Conservation (phyloP, 2,888 invertebrate genomes). For the Disparrhopalites patrizii region DNA sequence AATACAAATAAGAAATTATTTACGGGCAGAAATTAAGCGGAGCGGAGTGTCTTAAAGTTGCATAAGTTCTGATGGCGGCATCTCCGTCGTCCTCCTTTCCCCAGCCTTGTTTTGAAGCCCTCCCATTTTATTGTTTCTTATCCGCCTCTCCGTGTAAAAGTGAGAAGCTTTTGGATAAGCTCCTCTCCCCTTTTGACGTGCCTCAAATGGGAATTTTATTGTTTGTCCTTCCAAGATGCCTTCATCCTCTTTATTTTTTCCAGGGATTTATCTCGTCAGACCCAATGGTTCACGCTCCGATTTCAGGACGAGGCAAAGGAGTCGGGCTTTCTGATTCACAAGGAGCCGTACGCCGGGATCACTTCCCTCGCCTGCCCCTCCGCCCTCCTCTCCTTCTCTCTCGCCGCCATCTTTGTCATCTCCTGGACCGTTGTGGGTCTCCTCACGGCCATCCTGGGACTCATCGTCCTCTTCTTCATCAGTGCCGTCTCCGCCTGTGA, state of each 20-base stretch:
- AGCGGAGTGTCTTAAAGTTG: too few relatives aligned
- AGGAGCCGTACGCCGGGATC: constrained; percentile 49
- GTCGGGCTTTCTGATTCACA: constrained; percentile 59
- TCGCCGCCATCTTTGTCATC: constrained; percentile 44
- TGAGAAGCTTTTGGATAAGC: too few relatives aligned
- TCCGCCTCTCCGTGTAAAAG: too few relatives aligned
- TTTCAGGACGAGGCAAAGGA: constrained; percentile 67
- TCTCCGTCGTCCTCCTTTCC: too few relatives aligned
- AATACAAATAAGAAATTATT: too few relatives aligned
- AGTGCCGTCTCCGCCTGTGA: constrained; percentile 49
- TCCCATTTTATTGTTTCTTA: too few relatives aligned
- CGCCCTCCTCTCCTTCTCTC: constrained; percentile 50
- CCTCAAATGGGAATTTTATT: not conserved
- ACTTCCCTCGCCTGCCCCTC: constrained; percentile 52
- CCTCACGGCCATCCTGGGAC: constrained; percentile 50
- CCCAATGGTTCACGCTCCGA: constrained; percentile 61
- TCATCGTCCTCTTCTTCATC: constrained; percentile 50
- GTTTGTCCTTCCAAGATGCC: constrained; percentile 27
- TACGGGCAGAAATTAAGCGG: too few relatives aligned
- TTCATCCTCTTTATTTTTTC: too few relatives aligned
- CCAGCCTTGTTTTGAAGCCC: too few relatives aligned
- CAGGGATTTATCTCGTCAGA: constrained; percentile 65
- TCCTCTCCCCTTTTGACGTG: not conserved
- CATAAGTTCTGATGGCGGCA: too few relatives aligned
- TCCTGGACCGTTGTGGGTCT: constrained; percentile 48